Conservation (phyloP, 1,140 invertebrate species). For the Chironomus striatipennis region DNA sequence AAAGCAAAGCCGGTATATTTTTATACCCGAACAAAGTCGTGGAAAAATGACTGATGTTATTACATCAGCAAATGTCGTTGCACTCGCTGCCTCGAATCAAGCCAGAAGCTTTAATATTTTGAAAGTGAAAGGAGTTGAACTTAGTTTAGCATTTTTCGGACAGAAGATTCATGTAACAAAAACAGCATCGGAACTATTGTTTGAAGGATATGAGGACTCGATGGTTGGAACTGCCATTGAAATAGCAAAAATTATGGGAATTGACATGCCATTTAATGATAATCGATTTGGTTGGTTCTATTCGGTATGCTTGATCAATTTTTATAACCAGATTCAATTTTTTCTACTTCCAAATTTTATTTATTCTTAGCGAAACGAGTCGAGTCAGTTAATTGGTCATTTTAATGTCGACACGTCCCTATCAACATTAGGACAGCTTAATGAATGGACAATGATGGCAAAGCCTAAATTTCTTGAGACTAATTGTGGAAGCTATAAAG, state of each 20-base stretch:
- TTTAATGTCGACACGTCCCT: conserved; percentile 65
- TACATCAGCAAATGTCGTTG: conserved; percentile 71
- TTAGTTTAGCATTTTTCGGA: not conserved
- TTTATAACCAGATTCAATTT: not conserved
- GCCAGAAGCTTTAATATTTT: not conserved
- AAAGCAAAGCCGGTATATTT: conserved; percentile 66
- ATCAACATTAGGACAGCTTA: conserved; percentile 51
- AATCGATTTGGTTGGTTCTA: conserved; percentile 74
- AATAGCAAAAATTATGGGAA: conserved; percentile 49
- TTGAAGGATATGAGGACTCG: conserved; percentile 64
- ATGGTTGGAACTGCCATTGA: conserved; percentile 45
- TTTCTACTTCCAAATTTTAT: not conserved
- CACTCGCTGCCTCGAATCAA: conserved; percentile 32
- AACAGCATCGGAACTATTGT: conserved; percentile 60
- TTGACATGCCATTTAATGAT: conserved; percentile 45
- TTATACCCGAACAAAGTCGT: conserved; percentile 59
- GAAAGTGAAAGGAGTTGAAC: not conserved
- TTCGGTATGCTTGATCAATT: conserved; percentile 48
- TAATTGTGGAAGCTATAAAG: conserved; percentile 47
- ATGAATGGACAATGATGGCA: conserved; percentile 57
- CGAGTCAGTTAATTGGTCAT: conserved; percentile 57
- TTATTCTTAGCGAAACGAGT: conserved; percentile 59
- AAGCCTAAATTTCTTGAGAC: conserved; percentile 50
- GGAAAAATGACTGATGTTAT: conserved; percentile 67
- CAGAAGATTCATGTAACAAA: conserved; percentile 43